These are phyloP conservation scores for Caenorhabditis japonica DNA, from an alignment of 2,888 invertebrate genomes.

Conservation along the genomic window DNA sequence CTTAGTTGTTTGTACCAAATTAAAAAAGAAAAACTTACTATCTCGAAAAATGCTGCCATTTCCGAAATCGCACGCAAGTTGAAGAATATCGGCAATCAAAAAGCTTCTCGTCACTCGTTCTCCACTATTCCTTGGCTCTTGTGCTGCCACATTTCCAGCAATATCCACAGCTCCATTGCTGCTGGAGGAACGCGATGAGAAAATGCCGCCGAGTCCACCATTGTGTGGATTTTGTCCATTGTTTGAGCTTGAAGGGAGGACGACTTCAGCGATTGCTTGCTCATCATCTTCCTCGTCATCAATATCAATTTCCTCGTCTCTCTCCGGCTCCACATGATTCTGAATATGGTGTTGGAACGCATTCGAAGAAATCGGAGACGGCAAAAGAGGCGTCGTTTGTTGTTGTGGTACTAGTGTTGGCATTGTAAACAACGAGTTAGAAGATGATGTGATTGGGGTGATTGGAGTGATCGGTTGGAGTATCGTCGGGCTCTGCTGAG, in stretches of 20 bases:
- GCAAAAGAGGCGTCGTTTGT: constrained; percentile 1
- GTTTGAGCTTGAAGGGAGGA: too few species aligned
- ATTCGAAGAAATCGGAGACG: neutral
- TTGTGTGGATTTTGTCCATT: too few species aligned
- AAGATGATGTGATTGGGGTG: constrained; percentile 18
- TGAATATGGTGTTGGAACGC: neutral
- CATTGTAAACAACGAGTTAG: constrained; percentile 6
- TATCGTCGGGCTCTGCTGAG: constrained; percentile 20
- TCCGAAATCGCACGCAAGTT: constrained; percentile 9
- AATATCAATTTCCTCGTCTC: neutral
- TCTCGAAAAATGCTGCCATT: constrained; percentile 11
- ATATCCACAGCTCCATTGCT: constrained; percentile 26
- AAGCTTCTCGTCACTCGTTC: constrained; percentile 16
- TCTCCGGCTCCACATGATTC: neutral
- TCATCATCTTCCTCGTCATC: constrained; percentile 24
- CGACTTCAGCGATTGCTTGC: neutral
- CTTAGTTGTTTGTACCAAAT: too few species aligned
- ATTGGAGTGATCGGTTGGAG: constrained; percentile 28
- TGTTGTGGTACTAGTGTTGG: neutral
- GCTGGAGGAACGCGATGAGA: constrained; percentile 27
- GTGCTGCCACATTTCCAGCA: constrained; percentile 1
- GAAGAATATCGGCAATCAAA: constrained; percentile 38
- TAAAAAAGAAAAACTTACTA: neutral
- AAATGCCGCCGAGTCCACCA: constrained; percentile 5
- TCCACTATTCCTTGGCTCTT: constrained; percentile 9